Base-by-base conservation (phyloP, 2,797 vertebrate species). In the Atherinosoma microstoma region DNA sequence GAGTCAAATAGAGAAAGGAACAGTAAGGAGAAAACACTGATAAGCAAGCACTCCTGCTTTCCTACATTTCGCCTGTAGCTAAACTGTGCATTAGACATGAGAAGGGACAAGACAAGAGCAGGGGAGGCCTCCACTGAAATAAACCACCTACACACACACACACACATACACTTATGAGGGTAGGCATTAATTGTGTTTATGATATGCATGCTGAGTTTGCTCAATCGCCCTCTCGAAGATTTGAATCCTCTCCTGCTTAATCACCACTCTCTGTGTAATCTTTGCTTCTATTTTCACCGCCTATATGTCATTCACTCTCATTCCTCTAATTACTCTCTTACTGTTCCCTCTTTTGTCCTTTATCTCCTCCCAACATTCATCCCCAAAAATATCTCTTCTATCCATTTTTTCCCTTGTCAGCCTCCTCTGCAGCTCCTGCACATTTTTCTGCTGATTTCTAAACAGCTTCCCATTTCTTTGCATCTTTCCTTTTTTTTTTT, bases 31-130 rank as follows among this genome's bases (percentile, higher is more conserved):
- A 70, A 75, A 86, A 58, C 27, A 2, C 29, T 78, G 75, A 65
- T 73, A 57, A 76, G 67, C 8, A 18, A 73, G 35, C 35, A 61
- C 73, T 70, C 65, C 57, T 73, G 59, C 78, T 86, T 71, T 79
- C 81, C 76, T 84, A 70, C 76, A 68, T 58, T 58, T 40, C 47
- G 86, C 93, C 91, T 88, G 84, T 67, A 91, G 93, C 76, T 67
- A 93, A 94, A 94, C 73, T 89, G 80, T 90, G 91, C 93, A 92
- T 94, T 92, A 94, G 84, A 88, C 65, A 69, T 70, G 63, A 74
- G 70, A 67, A 73, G 58, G 40, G 71, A 68, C 47, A 47, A 12
- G 58, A 61, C 57, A 35, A 60, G 32, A 86, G 87, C 83, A 64
- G 70, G 56, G 36, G 80, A 76, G 85, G 82, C 27, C n/a, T 80